Conservation (phyloP, 2,797 vertebrate species). For the Hemitrygon akajei region DNA sequence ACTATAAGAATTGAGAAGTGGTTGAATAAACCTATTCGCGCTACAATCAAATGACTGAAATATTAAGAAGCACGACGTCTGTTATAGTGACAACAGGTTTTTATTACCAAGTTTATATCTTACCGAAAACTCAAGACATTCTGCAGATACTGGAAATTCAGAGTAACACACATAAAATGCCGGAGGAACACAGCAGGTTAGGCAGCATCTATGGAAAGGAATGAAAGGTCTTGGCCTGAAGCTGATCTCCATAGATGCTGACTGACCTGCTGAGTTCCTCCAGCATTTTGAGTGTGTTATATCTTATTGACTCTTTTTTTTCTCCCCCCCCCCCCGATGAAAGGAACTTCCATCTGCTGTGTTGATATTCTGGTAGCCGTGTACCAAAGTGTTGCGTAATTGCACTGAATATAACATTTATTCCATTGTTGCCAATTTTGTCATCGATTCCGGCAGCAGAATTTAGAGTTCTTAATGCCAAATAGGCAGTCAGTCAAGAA, state of each 20-base stretch:
- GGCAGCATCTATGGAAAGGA: too few species aligned
- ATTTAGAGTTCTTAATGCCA: neutral
- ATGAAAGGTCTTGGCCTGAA: too few species aligned
- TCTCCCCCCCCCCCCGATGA: neutral
- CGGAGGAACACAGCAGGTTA: too few species aligned
- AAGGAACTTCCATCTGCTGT: neutral
- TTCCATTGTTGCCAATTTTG: neutral
- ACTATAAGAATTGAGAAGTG: too few species aligned
- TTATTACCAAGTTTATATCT: neutral
- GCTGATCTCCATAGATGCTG: too few species aligned
- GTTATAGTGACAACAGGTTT: neutral
- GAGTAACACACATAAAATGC: too few species aligned
- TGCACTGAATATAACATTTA: too few species aligned
- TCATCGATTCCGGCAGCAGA: neutral
- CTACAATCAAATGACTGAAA: neutral
- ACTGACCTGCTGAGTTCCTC: too few species aligned
- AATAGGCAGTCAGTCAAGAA: too few species aligned
- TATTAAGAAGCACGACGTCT: neutral
- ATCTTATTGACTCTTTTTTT: neutral
- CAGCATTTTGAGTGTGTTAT: too few species aligned
- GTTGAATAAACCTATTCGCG: neutral
- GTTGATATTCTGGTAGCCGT: neutral
- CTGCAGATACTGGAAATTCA: too few species aligned
- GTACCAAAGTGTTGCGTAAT: neutral
- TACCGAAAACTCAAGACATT: too few species aligned